Evolutionary conservation across 1,140 invertebrate genomes (phyloP), one percentile per base, ranked within the genome.

Genomic region (Drosophila athabasca): DNA sequence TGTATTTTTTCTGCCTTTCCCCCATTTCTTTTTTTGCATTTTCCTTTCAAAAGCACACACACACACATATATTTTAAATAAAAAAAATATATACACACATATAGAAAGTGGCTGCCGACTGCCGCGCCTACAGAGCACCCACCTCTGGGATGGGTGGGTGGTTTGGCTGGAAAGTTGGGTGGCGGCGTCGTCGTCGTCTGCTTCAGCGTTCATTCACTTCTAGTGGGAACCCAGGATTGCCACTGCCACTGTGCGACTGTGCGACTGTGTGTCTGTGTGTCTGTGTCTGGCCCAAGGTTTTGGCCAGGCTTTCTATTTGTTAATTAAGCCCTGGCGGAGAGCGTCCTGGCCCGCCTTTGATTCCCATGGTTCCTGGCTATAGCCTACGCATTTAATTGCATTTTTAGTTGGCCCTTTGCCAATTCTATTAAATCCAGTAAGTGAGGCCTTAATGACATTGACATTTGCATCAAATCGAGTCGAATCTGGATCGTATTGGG

Each of bases 191-290:
- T 29, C 39, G 15, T 68, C 76, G 62, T 62, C 82, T 75, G 83
- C 82, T 87, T 81, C 78, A 87, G 78, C 83, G 82, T 87, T 87
- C 82, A 87, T 87, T 87, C 82, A 87, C 82, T 88, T 57, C 67
- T 48, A 43, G 15, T 29, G 46, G 35, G 35, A 39, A 9, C 35
- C 3, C 35, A 9, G 35, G 35, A 39, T 1, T 39, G 52, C 41
- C 19, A 6, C 60, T 44, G 69, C 54, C 55, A 58, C 54, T 51
- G 71, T 71, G 65, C 59, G 57, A 57, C 44, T 44, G 43, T 44
- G n/a, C n/a, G 62, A 26, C 60, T 17, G 59, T 46, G 39, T 39
- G 26, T 7, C 59, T 41, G 19, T 39, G 41, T 62, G 35, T n/a
- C 59, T 64, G 62, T 73, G 83, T 89, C 80, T 89, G 76, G 71